A percentile compares a stretch with the other conserved stretches of the same genome.
phyloP scores from a whole-genome alignment of 2,797 vertebrate species.

The Liasis olivaceus region DNA sequence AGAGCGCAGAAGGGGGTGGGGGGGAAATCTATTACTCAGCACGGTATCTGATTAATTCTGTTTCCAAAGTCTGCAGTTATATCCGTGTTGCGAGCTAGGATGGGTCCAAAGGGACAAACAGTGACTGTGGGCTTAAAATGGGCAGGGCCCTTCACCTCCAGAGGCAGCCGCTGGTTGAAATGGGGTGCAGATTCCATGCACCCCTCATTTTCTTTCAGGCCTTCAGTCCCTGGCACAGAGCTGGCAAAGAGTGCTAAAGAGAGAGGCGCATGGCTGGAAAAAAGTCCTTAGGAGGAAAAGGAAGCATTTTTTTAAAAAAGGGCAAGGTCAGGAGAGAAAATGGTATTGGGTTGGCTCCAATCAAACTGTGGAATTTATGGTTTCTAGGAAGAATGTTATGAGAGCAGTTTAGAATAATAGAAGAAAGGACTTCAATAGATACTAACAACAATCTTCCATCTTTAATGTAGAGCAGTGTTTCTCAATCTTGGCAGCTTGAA shows the following conservation, averaged over 20 bases:
- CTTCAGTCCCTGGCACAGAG: background rate
- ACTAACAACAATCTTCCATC: too few species aligned
- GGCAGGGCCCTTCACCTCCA: background rate
- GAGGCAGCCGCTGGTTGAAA: background rate
- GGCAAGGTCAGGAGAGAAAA: too few species aligned
- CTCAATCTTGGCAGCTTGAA: too few species aligned
- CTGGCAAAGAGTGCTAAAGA: too few species aligned
- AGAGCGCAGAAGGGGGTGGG: background rate
- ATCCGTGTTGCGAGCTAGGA: conserved; percentile 10
- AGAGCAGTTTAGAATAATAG: too few species aligned
- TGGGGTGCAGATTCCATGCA: background rate
- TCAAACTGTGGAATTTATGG: background rate
- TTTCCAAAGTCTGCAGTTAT: conserved; percentile 36
- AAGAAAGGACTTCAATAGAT: too few species aligned
- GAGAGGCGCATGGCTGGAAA: too few species aligned
- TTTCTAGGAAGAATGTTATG: too few species aligned
- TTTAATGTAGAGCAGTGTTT: too few species aligned
- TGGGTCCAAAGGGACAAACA: conserved; percentile 35
- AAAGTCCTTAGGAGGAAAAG: too few species aligned
- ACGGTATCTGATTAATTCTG: conserved; percentile 40
- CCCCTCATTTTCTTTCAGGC: background rate
- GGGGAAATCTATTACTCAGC: conserved; percentile 37
- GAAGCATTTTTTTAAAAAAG: too few species aligned
- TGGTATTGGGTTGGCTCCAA: background rate
- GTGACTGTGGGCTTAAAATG: conserved; percentile 34